phyloP scores from a whole-genome alignment of 2,888 invertebrate genomes.

The Drosophila putrida region DNA sequence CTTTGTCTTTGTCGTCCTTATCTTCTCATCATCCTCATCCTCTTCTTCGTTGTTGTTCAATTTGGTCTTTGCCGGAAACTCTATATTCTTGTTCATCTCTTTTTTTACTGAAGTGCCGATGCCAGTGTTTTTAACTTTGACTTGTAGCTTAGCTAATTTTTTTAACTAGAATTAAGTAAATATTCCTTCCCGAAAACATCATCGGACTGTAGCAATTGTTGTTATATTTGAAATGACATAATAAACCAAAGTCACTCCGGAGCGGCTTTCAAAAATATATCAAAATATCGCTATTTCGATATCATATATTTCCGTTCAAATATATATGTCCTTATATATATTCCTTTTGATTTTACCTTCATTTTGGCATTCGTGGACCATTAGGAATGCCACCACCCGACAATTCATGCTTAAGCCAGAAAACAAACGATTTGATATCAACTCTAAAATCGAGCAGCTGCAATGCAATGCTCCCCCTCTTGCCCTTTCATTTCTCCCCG shows the following conservation, averaged over 20 bases:
- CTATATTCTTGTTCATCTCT: too few relatives aligned
- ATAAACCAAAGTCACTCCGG: conserved; percentile 27
- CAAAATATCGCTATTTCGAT: too few relatives aligned
- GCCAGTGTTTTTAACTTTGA: conserved; percentile 25
- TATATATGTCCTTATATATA: too few relatives aligned
- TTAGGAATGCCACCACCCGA: conserved; percentile 47
- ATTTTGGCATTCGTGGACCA: conserved; percentile 31
- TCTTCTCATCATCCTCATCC: conserved; percentile 38
- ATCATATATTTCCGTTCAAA: too few relatives aligned
- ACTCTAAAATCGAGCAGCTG: conserved; percentile 73
- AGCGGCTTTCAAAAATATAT: neutral
- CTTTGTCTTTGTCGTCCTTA: conserved; percentile 12
- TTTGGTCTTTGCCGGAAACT: too few relatives aligned
- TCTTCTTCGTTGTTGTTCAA: conserved; percentile 41
- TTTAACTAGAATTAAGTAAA: neutral
- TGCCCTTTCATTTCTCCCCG: neutral
- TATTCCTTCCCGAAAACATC: neutral
- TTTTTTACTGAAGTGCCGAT: too few relatives aligned
- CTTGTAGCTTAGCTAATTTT: neutral
- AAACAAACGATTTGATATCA: conserved; percentile 53
- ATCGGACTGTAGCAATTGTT: neutral
- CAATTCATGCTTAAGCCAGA: conserved; percentile 28
- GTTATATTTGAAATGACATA: too few relatives aligned
- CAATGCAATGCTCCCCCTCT: conserved; percentile 46
- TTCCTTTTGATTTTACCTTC: neutral